Conservation (phyloP, 2,113 vertebrate genomes). For the Pleuronectes platessa region DNA sequence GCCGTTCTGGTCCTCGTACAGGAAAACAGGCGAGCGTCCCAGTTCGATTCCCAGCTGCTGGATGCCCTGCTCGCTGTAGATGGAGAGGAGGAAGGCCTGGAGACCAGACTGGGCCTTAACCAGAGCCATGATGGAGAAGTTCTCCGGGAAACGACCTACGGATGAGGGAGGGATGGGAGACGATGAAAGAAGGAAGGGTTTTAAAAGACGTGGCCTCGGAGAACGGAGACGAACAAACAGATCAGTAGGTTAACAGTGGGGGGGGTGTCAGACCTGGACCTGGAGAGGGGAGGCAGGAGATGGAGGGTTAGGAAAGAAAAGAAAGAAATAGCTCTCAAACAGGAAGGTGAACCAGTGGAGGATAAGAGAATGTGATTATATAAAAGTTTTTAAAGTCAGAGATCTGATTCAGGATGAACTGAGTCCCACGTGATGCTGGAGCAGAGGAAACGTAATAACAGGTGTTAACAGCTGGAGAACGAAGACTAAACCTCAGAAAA, state of each 20-base stretch:
- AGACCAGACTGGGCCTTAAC: conserved; percentile 86
- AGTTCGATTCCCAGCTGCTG: conserved; percentile 91
- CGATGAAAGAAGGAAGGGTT: not conserved
- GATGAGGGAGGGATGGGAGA: not conserved
- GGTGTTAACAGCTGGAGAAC: conserved; percentile 14
- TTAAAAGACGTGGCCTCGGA: not conserved
- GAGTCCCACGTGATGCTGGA: not conserved
- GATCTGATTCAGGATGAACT: not conserved
- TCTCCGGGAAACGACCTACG: conserved; percentile 89
- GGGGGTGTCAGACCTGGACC: too few species aligned
- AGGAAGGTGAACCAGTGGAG: not conserved
- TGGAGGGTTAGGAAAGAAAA: not conserved
- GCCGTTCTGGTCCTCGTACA: conserved; percentile 90
- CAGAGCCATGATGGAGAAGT: conserved; percentile 91
- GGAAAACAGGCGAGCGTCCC: conserved; percentile 88
- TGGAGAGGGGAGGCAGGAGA: not conserved
- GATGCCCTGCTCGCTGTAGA: conserved; percentile 89
- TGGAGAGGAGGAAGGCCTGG: conserved; percentile 89
- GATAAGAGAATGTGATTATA: too few species aligned
- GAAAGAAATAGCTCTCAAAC: not conserved
- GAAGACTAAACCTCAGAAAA: conserved; percentile 19
- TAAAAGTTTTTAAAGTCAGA: not conserved
- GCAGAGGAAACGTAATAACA: conserved; percentile 34
- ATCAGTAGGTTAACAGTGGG: too few species aligned
- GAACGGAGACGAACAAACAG: too few species aligned